Evolutionary conservation across 1,140 invertebrate species (phyloP).

Genomic region (Venturia canescens): DNA sequence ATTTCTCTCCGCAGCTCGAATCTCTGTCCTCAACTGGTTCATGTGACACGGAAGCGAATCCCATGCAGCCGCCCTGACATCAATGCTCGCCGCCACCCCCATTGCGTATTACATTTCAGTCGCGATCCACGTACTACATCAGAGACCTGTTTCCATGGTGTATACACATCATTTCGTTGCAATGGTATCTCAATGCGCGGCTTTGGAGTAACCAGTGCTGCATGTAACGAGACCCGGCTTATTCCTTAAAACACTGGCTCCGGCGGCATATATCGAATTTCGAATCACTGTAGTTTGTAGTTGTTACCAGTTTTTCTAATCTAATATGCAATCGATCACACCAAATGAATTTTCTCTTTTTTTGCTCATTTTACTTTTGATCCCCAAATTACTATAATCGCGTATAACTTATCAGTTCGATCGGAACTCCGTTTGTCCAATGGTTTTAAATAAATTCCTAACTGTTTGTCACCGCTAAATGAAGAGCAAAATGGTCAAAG

Average conservation of each 20-base stretch:
- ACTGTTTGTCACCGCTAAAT: neutral
- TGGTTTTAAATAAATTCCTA: too few species aligned
- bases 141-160: neutral
- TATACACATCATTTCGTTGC: neutral
- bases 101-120: conserved; percentile 4
- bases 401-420: too few species aligned
- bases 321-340: too few species aligned
- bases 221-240: neutral
- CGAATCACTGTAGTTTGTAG: too few species aligned
- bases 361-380: too few species aligned
- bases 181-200: neutral
- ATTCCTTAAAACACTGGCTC: neutral
- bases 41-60: neutral
- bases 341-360: too few species aligned
- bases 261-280: too few species aligned
- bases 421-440: too few species aligned
- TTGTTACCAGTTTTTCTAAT: too few species aligned
- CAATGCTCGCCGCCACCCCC: neutral
- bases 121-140: neutral
- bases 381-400: too few species aligned
- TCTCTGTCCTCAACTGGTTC: neutral
- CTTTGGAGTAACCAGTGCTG: neutral
- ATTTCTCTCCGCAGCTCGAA: neutral
- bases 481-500: neutral
- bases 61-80: neutral